phyloP scores from a whole-genome alignment of 2,888 invertebrate species.

The Bugulina stolonifera region DNA sequence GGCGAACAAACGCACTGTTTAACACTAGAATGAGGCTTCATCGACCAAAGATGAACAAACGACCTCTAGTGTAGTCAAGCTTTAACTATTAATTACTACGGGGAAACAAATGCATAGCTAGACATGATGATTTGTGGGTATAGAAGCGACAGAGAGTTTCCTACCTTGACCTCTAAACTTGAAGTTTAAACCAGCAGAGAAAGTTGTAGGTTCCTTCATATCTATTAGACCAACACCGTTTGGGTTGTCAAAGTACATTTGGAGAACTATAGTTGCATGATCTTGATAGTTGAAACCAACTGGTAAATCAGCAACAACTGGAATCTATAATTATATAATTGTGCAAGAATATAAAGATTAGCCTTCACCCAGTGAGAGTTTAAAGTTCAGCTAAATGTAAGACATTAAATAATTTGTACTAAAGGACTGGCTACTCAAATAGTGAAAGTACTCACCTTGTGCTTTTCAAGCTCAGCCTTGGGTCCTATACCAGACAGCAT shows the following conservation, averaged over 20 bases:
- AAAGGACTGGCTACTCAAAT: not conserved
- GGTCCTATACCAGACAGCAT: constrained; percentile 52
- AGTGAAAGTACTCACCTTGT: constrained; percentile 56
- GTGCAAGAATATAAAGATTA: too few species aligned
- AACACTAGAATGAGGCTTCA: too few species aligned
- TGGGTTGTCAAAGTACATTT: not conserved
- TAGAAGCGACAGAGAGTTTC: too few species aligned
- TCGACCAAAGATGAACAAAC: too few species aligned
- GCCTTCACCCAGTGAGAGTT: not conserved
- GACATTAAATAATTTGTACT: not conserved
- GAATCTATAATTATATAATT: constrained; percentile 29
- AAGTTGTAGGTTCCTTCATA: not conserved
- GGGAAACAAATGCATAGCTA: too few species aligned
- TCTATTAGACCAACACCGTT: not conserved
- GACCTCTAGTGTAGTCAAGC: too few species aligned
- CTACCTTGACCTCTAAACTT: not conserved
- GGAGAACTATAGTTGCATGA: constrained; percentile 28
- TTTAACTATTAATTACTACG: too few species aligned
- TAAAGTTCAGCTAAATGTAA: not conserved
- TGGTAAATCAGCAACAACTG: constrained; percentile 33
- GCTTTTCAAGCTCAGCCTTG: constrained; percentile 40
- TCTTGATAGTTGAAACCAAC: constrained; percentile 35
- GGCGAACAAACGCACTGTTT: too few species aligned
- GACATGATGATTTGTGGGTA: too few species aligned
- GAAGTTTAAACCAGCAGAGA: not conserved